These are phyloP conservation scores for Solenodon paradoxus DNA, from an alignment of 2,113 vertebrate genomes.

Conservation along the genomic window DNA sequence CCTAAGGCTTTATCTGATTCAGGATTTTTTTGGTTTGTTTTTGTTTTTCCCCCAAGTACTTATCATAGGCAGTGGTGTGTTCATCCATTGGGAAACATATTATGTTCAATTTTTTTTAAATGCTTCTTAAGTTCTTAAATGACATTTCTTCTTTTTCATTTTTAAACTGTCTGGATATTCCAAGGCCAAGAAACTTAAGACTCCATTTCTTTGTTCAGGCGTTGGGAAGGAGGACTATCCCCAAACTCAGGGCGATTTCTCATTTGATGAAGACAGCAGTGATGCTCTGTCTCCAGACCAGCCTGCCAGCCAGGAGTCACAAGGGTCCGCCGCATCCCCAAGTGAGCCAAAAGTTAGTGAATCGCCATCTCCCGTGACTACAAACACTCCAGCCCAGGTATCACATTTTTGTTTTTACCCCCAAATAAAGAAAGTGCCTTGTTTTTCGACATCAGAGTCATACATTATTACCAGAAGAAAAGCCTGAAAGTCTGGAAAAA, in stretches of 20 bases:
- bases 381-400: slow-evolving; percentile 84
- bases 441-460: not conserved
- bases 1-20: not conserved
- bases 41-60: not conserved
- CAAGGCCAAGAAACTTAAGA: not conserved
- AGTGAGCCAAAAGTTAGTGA: slow-evolving; percentile 87
- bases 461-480: not conserved
- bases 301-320: slow-evolving; percentile 96
- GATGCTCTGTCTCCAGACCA: slow-evolving; percentile 97
- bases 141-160: not conserved
- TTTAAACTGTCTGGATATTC: not conserved
- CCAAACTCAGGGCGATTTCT: slow-evolving; percentile 88
- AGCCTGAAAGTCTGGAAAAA: not conserved
- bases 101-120: not conserved
- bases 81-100: not conserved
- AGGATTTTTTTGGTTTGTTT: not conserved
- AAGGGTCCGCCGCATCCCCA: slow-evolving; percentile 91
- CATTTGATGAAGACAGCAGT: slow-evolving; percentile 95
- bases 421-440: not conserved
- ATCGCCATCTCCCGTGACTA: slow-evolving; percentile 82
- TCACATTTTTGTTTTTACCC: not conserved
- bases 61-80: not conserved
- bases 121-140: not conserved
- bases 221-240: slow-evolving; percentile 93
- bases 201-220: slow-evolving; percentile 58